phyloP scores from a whole-genome alignment of 2,888 invertebrate genomes.

The Shargacucullia verbasci region DNA sequence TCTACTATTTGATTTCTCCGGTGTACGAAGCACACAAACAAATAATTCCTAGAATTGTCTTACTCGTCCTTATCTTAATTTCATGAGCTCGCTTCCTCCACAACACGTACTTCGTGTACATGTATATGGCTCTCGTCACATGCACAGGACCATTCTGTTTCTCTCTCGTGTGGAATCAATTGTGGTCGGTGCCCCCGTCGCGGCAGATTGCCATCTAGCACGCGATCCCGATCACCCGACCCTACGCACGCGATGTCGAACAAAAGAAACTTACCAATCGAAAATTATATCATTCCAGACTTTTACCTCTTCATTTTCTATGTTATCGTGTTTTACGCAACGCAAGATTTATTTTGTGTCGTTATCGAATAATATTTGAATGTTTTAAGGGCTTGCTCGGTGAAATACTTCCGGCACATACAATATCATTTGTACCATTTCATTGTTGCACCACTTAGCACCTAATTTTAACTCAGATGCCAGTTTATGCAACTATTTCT shows the following conservation, averaged over 20 bases:
- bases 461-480: conserved; percentile 79
- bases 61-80: conserved; percentile 57
- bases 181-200: conserved; percentile 80
- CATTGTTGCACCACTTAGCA: conserved; percentile 74
- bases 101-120: conserved; percentile 33
- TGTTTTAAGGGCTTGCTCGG: conserved; percentile 17
- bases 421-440: conserved; percentile 67
- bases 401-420: conserved; percentile 36
- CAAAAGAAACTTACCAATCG: conserved; percentile 80
- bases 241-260: conserved; percentile 81
- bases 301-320: conserved; percentile 64
- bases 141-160: conserved; percentile 59
- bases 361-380: conserved; percentile 31
- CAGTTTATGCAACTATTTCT: conserved; percentile 85
- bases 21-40: conserved; percentile 43
- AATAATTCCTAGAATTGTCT: conserved; percentile 56
- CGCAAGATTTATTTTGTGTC: conserved; percentile 40
- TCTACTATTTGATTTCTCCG: conserved; percentile 44
- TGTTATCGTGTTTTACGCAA: conserved; percentile 49
- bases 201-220: conserved; percentile 82
- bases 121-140: conserved; percentile 52
- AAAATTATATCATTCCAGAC: conserved; percentile 69
- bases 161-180: conserved; percentile 79
- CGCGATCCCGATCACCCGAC: conserved; percentile 84
- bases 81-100: conserved; percentile 55